A percentile compares a stretch with the other conserved stretches of the same genome.
These are phyloP conservation scores for Gopherus flavomarginatus DNA, from an alignment of 2,113 vertebrate genomes.

Conservation along the genomic window DNA sequence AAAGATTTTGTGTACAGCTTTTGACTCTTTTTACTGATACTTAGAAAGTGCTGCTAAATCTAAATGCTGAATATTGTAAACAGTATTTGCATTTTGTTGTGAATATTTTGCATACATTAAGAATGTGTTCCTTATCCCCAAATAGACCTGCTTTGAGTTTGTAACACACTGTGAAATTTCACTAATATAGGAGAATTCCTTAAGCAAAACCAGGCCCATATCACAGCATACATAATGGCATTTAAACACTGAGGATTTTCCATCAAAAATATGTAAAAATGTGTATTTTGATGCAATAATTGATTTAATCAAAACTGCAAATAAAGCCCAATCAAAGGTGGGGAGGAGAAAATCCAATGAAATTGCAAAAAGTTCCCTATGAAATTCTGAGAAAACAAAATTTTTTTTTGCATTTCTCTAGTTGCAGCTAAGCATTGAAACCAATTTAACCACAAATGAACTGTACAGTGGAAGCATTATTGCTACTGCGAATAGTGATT, in stretches of 20 bases:
- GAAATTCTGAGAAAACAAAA: constrained; percentile 24
- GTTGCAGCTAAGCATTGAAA: constrained; percentile 42
- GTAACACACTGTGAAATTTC: constrained; percentile 67
- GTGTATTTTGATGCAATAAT: constrained; percentile 65
- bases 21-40: neutral
- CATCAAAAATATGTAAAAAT: constrained; percentile 40
- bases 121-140: constrained; percentile 63
- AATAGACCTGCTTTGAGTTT: constrained; percentile 57
- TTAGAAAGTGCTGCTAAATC: constrained; percentile 13
- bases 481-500: neutral
- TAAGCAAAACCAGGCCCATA: constrained; percentile 40
- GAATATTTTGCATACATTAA: constrained; percentile 70
- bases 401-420: constrained; percentile 11
- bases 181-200: constrained; percentile 50
- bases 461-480: neutral
- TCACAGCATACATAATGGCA: constrained; percentile 36
- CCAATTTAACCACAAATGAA: constrained; percentile 4
- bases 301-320: constrained; percentile 48
- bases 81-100: constrained; percentile 71
- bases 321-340: constrained; percentile 15
- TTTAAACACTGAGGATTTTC: constrained; percentile 48
- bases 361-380: constrained; percentile 54
- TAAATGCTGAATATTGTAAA: constrained; percentile 55
- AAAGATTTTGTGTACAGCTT: neutral
- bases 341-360: constrained; percentile 51